Base-by-base conservation (phyloP, 2,888 invertebrate genomes). In the Orthonychiurus folsomi region DNA sequence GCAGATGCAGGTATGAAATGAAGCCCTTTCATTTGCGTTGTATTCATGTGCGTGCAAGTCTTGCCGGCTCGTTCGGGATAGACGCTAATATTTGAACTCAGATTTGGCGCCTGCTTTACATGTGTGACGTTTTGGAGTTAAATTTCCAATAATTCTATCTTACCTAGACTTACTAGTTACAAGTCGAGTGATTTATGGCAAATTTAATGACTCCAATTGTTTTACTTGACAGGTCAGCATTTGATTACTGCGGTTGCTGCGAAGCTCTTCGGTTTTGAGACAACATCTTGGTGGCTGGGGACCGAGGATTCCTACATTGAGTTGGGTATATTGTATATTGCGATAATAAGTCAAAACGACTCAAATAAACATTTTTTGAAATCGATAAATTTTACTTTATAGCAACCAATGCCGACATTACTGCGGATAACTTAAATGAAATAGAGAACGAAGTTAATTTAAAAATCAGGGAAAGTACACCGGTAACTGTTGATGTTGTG, bases 221-320 rank as follows among this genome's bases (percentile, higher is more conserved):
- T n/a, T n/a, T n/a, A n/a, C n/a, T n/a, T n/a, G n/a, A 1, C 73
- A 86, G 86, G 87, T 0, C 92, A 92, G 75, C 92, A 93, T 77
- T 80, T 93, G 27, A 81, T 93, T 24, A 86, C 89, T 15, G 89
- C 90, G 0, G 77, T 91, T 56, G 81, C 89, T 47, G 87, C 89
- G 71, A 79, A 80, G 24, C 82, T 86, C 73, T 85, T 82, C 77
- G 82, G 82, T 15, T 82, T 83, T 63, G 77, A 80, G 1, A 92
- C 91, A 3, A 85, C 86, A 0, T 87, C 89, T 1, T 90, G 90
- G 90, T 89, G 87, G 85, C 79, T 90, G 0, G 91, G 90, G 0
- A 83, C 84, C 55, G 86, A 85, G 1, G 83, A 84, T 50, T 86
- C 85, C 1, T 82, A 85, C 73, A 83, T 92, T 59, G 92, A 92